Conservation (phyloP, 2,797 vertebrate genomes). For the Pelodytes ibericus region DNA sequence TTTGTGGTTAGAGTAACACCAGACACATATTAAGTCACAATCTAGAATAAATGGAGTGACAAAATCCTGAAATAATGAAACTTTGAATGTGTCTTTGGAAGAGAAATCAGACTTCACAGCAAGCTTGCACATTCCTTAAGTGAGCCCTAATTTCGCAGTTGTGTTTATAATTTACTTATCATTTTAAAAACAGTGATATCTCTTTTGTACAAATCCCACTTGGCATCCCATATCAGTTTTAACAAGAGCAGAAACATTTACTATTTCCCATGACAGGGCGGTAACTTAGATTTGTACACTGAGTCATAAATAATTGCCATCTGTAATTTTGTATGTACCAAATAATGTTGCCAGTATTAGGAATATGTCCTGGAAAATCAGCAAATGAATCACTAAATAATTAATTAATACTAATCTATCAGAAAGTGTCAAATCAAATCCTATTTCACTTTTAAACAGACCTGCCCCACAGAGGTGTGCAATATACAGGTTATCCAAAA, state of each 20-base stretch:
- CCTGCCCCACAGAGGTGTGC: neutral
- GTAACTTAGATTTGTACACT: neutral
- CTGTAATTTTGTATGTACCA: neutral
- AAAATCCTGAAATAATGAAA: no score
- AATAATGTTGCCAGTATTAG: neutral
- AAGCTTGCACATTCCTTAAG: neutral
- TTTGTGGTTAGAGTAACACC: no score
- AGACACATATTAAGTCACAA: no score
- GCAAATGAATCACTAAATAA: neutral
- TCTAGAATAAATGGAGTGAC: no score
- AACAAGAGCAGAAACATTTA: neutral
- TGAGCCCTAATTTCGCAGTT: neutral
- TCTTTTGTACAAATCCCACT: neutral
- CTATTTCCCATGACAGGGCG: neutral
- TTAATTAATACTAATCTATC: constrained; percentile 4
- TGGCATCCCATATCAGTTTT: neutral
- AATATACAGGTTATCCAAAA: constrained; percentile 6
- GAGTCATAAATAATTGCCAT: neutral
- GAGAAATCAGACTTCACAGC: neutral
- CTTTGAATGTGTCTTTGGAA: no score
- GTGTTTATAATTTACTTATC: neutral
- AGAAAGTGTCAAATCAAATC: constrained; percentile 1
- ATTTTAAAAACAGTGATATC: neutral
- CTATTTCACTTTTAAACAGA: constrained; percentile 10
- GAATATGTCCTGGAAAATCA: neutral